Base-by-base conservation (phyloP, 1,140 invertebrate genomes). In the Drosophila pseudoobscura region DNA sequence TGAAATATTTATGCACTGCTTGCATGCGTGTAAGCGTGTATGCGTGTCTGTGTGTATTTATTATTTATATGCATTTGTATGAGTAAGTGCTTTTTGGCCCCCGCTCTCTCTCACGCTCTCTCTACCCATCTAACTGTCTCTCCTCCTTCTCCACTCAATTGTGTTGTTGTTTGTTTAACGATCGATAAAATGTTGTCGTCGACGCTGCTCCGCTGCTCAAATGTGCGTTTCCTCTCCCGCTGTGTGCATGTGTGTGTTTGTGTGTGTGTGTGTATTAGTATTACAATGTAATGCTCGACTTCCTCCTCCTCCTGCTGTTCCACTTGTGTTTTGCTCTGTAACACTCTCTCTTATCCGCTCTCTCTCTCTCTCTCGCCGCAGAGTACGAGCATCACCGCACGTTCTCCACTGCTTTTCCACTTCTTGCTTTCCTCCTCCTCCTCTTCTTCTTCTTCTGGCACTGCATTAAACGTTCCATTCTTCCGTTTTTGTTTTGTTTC, bases 101-200 rank as follows among this genome's bases (percentile, higher is more conserved):
- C 55, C 47, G 31, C 55, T 31, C 73, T 22, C 31, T 75, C 7
- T 44, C 55, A 64, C 35, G 47, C 57, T 71, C 49, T 72, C 45
- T 49, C 20, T 39, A 0, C 3, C 35, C 35, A 13, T 39, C 4
- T 13, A 13, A 39, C 35, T 39, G 35, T 39, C 35, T 39, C 3
- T 13, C 11, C 35, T 13, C 35, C 35, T 39, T 39, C 11, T 39
- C 35, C 35, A 5, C 11, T 39, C 22, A 44, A 52, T 74, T 56
- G 74, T 45, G 53, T 54, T 75, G 8, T 45, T 61, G 51, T 35
- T 60, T 74, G 62, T 58, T 59, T 73, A 63, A 70, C 82, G 82
- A 85, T 85, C 82, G 83, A 85, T 85, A 82, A 82, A 80, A 65
- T 82, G 82, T 78, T 82, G 82, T 75, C 78, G 82, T 71, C 62